Evolutionary conservation across 2,113 vertebrate species (phyloP).

Genomic region (Xenotilapia caudafasciata): DNA sequence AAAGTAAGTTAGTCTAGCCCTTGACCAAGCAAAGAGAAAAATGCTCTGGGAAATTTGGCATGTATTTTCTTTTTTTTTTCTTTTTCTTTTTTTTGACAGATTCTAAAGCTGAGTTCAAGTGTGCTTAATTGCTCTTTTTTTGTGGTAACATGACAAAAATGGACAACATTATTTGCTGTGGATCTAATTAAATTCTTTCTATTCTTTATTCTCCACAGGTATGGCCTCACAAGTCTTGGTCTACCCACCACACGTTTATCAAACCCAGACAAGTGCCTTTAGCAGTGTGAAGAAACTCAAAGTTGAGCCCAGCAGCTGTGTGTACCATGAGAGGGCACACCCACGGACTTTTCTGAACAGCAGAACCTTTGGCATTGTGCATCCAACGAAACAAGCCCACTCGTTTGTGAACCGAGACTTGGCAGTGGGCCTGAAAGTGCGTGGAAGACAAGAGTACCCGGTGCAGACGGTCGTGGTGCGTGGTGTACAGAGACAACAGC

Average conservation of each 20-base stretch:
- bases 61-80: neutral
- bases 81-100: neutral
- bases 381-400: slow-evolving; percentile 78
- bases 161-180: neutral
- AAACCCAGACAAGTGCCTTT: slow-evolving; percentile 99
- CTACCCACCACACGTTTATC: slow-evolving; percentile 99
- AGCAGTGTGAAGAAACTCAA: slow-evolving; percentile 99
- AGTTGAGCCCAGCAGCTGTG: slow-evolving; percentile 95
- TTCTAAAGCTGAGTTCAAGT: neutral
- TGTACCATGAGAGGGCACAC: slow-evolving; percentile 92
- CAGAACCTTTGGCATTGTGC: slow-evolving; percentile 87
- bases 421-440: slow-evolving; percentile 47
- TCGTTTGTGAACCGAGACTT: slow-evolving; percentile 86
- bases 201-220: slow-evolving; percentile 72
- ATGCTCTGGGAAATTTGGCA: neutral
- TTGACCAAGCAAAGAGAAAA: neutral
- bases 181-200: neutral
- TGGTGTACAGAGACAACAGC: slow-evolving; percentile 81
- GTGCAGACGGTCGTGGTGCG: slow-evolving; percentile 87
- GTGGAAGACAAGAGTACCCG: slow-evolving; percentile 76
- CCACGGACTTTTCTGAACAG: slow-evolving; percentile 89
- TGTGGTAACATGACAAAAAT: neutral
- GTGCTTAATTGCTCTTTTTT: neutral
- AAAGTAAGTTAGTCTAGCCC: neutral
- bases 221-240: slow-evolving; percentile 99